phyloP scores from a whole-genome alignment of 1,140 invertebrate genomes.

The Chionoecetes opilio region DNA sequence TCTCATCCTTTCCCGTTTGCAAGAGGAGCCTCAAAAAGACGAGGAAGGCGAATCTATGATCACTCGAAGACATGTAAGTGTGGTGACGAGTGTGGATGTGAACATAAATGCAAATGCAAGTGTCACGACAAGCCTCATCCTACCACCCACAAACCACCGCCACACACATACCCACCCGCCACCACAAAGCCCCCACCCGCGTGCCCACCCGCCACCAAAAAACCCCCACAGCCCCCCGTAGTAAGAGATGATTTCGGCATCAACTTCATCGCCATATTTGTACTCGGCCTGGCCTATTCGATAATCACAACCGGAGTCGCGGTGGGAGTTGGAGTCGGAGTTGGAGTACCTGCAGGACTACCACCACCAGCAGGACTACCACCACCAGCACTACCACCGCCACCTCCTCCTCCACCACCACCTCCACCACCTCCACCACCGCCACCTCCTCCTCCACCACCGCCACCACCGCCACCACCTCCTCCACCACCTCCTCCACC shows the following conservation, averaged over 20 bases:
- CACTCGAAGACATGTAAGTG: not conserved
- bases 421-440: not conserved
- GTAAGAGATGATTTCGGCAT: too few relatives aligned
- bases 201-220: not conserved
- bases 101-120: too few relatives aligned
- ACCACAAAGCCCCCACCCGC: not conserved
- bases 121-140: not conserved
- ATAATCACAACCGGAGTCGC: not conserved
- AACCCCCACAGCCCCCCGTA: not conserved
- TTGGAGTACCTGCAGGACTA: not conserved
- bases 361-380: not conserved
- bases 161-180: not conserved
- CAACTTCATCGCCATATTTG: too few relatives aligned
- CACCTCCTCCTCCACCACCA: not conserved
- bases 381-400: not conserved
- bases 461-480: not conserved
- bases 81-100: not conserved
- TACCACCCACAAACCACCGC: too few relatives aligned
- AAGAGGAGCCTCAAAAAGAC: not conserved
- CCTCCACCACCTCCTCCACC: not conserved
- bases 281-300: too few relatives aligned
- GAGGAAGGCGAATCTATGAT: not conserved
- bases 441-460: constrained; percentile 27
- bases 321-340: not conserved
- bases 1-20: not conserved